Percentiles rank a stretch among this genome's conserved stretches.
phyloP scores from a whole-genome alignment of 2,113 vertebrate species.

The Typhlomys cinereus region DNA sequence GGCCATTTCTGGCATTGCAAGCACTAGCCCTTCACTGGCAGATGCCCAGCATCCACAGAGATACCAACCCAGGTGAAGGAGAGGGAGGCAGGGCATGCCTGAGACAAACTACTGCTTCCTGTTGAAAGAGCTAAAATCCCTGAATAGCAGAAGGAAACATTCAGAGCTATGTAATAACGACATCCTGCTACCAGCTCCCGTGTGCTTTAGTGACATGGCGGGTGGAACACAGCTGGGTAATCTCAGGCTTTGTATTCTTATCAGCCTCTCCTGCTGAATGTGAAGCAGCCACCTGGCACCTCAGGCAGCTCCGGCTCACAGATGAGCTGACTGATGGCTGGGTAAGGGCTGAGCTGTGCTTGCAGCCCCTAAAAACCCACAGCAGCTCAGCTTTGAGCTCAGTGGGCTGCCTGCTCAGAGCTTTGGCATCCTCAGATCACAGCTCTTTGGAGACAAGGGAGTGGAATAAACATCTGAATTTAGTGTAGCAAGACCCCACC shows the following conservation, averaged over 20 bases:
- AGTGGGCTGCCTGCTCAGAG: background rate
- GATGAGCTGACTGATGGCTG: fast-evolving
- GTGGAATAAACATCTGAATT: background rate
- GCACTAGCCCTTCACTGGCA: background rate
- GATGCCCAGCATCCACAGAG: background rate
- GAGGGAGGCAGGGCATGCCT: background rate
- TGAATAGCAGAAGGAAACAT: background rate
- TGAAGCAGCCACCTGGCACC: background rate
- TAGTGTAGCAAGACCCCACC: background rate
- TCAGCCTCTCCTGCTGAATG: background rate
- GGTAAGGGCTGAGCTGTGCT: background rate
- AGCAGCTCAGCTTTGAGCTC: constrained; percentile 31
- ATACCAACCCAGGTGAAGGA: background rate
- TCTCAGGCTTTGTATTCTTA: background rate
- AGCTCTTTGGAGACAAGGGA: background rate
- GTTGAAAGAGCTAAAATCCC: background rate
- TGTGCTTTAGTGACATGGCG: background rate
- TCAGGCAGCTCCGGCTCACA: fast-evolving
- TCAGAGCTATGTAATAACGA: background rate
- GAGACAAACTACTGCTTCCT: background rate
- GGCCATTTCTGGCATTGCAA: background rate
- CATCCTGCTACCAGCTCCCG: background rate
- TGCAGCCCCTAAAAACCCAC: background rate
- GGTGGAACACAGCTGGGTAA: background rate
- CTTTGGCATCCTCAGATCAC: background rate